phyloP scores from a whole-genome alignment of 2,113 vertebrate species.

The Aptenodytes patagonicus region DNA sequence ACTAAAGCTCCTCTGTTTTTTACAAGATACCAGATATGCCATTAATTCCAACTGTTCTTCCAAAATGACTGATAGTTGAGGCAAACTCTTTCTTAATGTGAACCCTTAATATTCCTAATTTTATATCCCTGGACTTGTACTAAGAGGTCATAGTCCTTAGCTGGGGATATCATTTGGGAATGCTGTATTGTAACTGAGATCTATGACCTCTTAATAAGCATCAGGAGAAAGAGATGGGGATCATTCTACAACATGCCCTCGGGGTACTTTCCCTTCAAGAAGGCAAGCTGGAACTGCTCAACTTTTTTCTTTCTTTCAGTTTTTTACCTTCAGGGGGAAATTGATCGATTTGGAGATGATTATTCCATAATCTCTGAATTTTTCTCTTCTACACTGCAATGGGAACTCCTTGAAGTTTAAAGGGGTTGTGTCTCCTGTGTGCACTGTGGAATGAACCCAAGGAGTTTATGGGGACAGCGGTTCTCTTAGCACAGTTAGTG shows the following conservation, averaged over 20 bases:
- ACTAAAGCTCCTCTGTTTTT: neutral
- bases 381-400: conserved; percentile 67
- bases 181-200: conserved; percentile 63
- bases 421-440: conserved; percentile 67
- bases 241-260: conserved; percentile 68
- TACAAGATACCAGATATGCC: neutral
- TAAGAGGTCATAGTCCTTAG: conserved; percentile 53
- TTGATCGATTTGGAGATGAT: conserved; percentile 77
- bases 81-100: conserved; percentile 35
- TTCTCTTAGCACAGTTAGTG: conserved; percentile 46
- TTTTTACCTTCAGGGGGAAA: conserved; percentile 77
- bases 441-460: conserved; percentile 56
- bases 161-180: conserved; percentile 66
- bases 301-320: conserved; percentile 69
- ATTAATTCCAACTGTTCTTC: neutral
- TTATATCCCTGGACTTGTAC: conserved; percentile 43
- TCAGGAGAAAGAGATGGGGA: conserved; percentile 68
- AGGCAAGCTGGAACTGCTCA: conserved; percentile 69
- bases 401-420: conserved; percentile 77
- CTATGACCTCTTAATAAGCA: conserved; percentile 78
- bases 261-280: conserved; percentile 74
- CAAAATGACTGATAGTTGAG: conserved; percentile 31
- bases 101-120: conserved; percentile 50
- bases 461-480: conserved; percentile 66
- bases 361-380: conserved; percentile 78